Percentiles rank a stretch among this genome's conserved stretches.
Evolutionary conservation across 2,113 vertebrate species (phyloP).

Genomic region (Desmodus rotundus): DNA sequence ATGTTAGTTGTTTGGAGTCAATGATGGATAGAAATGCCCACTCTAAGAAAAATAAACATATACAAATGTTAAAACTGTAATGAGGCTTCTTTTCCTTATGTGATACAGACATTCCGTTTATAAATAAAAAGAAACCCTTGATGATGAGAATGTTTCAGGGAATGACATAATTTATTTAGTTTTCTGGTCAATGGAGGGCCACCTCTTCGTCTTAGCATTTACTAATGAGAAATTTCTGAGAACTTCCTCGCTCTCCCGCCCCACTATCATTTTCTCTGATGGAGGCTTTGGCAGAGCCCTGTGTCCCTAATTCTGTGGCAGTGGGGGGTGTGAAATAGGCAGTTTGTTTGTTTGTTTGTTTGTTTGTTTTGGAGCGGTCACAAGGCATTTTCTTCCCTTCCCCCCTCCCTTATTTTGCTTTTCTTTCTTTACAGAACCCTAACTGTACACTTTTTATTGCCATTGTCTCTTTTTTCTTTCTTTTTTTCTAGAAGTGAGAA

Average conservation of each 20-base stretch:
- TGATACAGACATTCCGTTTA: not conserved
- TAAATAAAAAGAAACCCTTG: slow-evolving; percentile 28
- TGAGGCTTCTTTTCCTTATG: not conserved
- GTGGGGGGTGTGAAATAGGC: not conserved
- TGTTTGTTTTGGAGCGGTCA: not conserved
- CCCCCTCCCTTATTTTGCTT: not conserved
- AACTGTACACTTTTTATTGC: not conserved
- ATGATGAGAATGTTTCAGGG: not conserved
- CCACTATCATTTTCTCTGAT: not conserved
- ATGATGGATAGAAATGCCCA: slow-evolving; percentile 40
- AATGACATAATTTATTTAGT: not conserved
- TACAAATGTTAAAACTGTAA: slow-evolving; percentile 10
- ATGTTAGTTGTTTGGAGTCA: slow-evolving; percentile 18
- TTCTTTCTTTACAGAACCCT: not conserved
- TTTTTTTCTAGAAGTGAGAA: not conserved
- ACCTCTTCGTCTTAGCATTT: not conserved
- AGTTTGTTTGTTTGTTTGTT: not conserved
- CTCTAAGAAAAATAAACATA: slow-evolving; percentile 47
- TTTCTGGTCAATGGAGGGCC: not conserved
- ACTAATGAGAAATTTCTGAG: not conserved
- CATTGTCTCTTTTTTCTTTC: not conserved
- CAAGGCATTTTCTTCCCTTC: not conserved
- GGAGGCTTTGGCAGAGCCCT: not conserved
- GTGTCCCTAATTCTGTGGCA: not conserved
- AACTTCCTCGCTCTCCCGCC: not conserved